Evolutionary conservation across 2,113 vertebrate genomes (phyloP).

Genomic region (Phaethornis superciliosus): DNA sequence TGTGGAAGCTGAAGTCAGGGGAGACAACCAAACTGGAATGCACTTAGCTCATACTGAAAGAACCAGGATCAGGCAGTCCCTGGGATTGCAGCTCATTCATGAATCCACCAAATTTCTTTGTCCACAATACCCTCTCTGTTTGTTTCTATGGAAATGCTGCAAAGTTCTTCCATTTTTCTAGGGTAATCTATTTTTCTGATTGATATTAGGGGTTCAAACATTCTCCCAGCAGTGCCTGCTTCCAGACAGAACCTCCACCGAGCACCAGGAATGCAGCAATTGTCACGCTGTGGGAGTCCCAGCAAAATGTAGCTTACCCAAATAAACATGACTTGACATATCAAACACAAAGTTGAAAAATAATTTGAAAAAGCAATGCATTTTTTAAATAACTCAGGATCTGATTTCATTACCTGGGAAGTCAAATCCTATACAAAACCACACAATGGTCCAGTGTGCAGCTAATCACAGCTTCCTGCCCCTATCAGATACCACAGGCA

Average conservation of each 20-base stretch:
- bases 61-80: not conserved
- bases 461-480: conserved; percentile 59
- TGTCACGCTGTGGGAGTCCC: not conserved
- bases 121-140: not conserved
- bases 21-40: not conserved
- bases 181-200: not conserved
- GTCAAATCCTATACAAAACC: conserved; percentile 26
- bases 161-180: not conserved
- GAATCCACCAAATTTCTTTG: not conserved
- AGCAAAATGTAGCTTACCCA: not conserved
- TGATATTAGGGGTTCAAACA: not conserved
- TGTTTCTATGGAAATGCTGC: not conserved
- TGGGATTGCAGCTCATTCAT: not conserved
- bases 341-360: conserved; percentile 19
- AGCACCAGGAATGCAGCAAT: not conserved
- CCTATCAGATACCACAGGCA: not conserved
- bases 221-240: not conserved
- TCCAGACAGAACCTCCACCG: not conserved
- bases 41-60: not conserved
- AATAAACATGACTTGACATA: conserved; percentile 38
- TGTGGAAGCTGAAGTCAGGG: not conserved
- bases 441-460: conserved; percentile 62
- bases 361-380: conserved; percentile 45
- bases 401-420: conserved; percentile 56
- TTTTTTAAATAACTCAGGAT: conserved; percentile 66